Conservation (phyloP, 2,888 invertebrate species). For the Elysia crispata region DNA sequence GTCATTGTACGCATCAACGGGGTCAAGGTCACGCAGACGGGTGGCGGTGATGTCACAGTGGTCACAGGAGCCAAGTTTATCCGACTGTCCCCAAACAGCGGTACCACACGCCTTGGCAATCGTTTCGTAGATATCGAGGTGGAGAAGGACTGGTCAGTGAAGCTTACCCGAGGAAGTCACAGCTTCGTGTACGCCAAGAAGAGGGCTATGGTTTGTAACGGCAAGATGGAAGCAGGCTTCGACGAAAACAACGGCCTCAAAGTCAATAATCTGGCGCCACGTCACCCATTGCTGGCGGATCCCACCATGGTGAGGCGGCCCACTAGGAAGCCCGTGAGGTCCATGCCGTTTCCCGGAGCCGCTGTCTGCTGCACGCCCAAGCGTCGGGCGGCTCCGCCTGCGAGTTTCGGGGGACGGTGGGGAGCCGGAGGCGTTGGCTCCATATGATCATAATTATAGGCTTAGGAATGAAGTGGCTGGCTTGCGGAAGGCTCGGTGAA, state of each 20-base stretch:
- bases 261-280: slow-evolving; percentile 59
- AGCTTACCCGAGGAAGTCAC: slow-evolving; percentile 67
- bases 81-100: slow-evolving; percentile 71
- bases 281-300: slow-evolving; percentile 54
- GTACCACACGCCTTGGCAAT: slow-evolving; percentile 73
- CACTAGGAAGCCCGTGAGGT: slow-evolving; percentile 34
- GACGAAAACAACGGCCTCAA: slow-evolving; percentile 61
- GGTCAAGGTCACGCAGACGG: slow-evolving; percentile 73
- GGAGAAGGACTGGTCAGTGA: slow-evolving; percentile 71
- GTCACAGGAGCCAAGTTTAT: slow-evolving; percentile 76
- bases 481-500: no score
- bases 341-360: slow-evolving; percentile 36
- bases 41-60: slow-evolving; percentile 75
- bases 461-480: neutral
- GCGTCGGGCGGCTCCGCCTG: slow-evolving; percentile 30
- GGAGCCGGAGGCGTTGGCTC: slow-evolving; percentile 32
- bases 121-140: slow-evolving; percentile 76
- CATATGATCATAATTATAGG: neutral
- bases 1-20: slow-evolving; percentile 75
- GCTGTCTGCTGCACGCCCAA: slow-evolving; percentile 23
- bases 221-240: slow-evolving; percentile 66
- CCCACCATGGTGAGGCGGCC: slow-evolving; percentile 47
- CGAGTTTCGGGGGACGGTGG: slow-evolving; percentile 23
- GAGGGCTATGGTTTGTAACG: slow-evolving; percentile 63
- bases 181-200: slow-evolving; percentile 63